phyloP scores from a whole-genome alignment of 1,140 invertebrate genomes.

The Ephestia elutella region DNA sequence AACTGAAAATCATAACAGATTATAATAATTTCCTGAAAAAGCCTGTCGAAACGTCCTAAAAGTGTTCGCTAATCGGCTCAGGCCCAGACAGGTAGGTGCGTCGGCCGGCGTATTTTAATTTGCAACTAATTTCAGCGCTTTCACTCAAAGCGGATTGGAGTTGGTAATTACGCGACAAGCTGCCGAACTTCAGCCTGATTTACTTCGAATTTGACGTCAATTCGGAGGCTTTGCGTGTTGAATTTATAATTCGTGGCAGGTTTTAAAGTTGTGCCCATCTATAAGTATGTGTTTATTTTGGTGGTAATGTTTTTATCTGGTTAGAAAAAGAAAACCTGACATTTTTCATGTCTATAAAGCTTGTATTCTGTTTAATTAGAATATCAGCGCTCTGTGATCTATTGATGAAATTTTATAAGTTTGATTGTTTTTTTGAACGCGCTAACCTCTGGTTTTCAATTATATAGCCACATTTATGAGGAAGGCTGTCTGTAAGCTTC shows the following conservation, averaged over 20 bases:
- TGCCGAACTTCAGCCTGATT: constrained; percentile 1
- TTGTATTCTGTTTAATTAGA: too few relatives aligned
- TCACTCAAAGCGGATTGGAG: constrained; percentile 55
- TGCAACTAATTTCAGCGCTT: constrained; percentile 52
- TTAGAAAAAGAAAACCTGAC: too few relatives aligned
- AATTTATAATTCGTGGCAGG: not conserved
- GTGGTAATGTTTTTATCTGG: too few relatives aligned
- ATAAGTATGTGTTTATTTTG: too few relatives aligned
- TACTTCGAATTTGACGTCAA: not conserved
- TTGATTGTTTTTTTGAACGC: too few relatives aligned
- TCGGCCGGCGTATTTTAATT: constrained; percentile 44
- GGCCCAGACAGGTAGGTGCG: constrained; percentile 6
- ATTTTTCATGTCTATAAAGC: too few relatives aligned
- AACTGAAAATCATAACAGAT: not conserved
- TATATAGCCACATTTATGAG: too few relatives aligned
- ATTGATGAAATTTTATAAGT: too few relatives aligned
- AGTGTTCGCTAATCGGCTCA: constrained; percentile 8
- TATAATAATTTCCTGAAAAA: not conserved
- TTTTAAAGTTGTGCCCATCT: too few relatives aligned
- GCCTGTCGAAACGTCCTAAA: not conserved
- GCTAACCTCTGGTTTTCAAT: too few relatives aligned
- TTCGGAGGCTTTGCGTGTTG: not conserved
- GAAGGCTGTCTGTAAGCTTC: too few relatives aligned
- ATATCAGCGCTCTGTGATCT: too few relatives aligned
- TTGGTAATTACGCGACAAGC: constrained; percentile 43